These are phyloP conservation scores for Notamacropus eugenii DNA, from an alignment of 2,797 vertebrate species.

Conservation along the genomic window DNA sequence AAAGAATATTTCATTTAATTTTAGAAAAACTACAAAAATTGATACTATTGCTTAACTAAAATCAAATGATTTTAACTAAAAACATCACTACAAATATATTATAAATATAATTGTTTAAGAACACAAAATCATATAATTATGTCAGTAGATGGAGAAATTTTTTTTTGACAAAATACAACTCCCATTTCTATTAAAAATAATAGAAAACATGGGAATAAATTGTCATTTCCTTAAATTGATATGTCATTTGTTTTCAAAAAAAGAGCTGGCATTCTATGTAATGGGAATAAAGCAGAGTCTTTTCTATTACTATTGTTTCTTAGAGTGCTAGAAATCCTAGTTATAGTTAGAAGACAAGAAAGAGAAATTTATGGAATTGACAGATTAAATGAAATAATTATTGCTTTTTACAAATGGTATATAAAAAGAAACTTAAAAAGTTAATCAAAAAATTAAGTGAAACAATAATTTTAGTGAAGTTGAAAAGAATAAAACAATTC, in stretches of 20 bases:
- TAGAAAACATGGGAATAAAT: background rate
- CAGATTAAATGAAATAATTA: too few relatives aligned
- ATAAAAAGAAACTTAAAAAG: too few relatives aligned
- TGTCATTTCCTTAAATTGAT: background rate
- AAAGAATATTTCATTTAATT: background rate
- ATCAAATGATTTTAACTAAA: background rate
- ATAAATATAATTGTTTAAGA: background rate
- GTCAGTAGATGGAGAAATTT: background rate
- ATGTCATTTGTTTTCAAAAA: background rate
- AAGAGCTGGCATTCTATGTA: background rate
- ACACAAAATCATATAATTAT: background rate
- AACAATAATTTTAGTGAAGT: background rate
- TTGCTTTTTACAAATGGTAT: too few relatives aligned
- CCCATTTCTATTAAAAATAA: background rate
- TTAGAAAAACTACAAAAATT: background rate
- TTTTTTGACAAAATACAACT: background rate
- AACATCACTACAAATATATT: too few relatives aligned
- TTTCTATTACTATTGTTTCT: too few relatives aligned
- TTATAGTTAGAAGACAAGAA: background rate
- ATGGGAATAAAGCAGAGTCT: background rate
- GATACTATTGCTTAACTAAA: background rate
- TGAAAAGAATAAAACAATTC: background rate
- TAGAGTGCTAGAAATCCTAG: background rate
- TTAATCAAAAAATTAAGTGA: background rate
- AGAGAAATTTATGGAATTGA: background rate